phyloP scores from a whole-genome alignment of 2,797 vertebrate species.

The Labeo calbasu region DNA sequence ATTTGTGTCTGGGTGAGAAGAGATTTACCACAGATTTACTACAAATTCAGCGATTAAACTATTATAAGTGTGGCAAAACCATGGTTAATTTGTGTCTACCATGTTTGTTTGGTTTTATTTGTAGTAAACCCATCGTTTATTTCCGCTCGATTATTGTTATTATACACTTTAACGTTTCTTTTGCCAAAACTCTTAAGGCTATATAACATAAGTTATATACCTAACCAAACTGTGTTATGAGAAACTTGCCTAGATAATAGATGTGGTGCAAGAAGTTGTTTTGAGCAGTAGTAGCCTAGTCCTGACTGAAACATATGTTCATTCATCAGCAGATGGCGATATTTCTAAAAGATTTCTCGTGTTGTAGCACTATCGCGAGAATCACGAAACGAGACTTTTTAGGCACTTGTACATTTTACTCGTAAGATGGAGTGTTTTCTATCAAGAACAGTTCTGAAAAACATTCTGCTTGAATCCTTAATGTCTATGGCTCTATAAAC shows the following conservation, averaged over 20 bases:
- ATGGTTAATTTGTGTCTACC: too few species aligned
- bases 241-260: not conserved
- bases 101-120: too few species aligned
- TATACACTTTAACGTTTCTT: too few species aligned
- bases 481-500: not conserved
- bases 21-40: not conserved
- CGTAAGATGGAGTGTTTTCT: not conserved
- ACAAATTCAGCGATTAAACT: too few species aligned
- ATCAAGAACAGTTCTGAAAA: not conserved
- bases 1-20: not conserved
- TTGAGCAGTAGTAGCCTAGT: not conserved
- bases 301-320: not conserved
- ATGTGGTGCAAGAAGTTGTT: not conserved
- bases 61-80: too few species aligned
- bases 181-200: not conserved
- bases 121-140: too few species aligned
- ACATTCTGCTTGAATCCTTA: not conserved
- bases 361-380: constrained; percentile 14
- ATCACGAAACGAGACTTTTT: not conserved
- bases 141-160: too few species aligned
- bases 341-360: not conserved
- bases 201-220: not conserved
- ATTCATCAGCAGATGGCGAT: not conserved
- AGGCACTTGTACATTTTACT: not conserved
- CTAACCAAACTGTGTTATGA: too few species aligned